Evolutionary conservation across 1,140 invertebrate genomes (phyloP), one percentile per base, ranked within the genome.

Genomic region (Lasaia peninsularis): DNA sequence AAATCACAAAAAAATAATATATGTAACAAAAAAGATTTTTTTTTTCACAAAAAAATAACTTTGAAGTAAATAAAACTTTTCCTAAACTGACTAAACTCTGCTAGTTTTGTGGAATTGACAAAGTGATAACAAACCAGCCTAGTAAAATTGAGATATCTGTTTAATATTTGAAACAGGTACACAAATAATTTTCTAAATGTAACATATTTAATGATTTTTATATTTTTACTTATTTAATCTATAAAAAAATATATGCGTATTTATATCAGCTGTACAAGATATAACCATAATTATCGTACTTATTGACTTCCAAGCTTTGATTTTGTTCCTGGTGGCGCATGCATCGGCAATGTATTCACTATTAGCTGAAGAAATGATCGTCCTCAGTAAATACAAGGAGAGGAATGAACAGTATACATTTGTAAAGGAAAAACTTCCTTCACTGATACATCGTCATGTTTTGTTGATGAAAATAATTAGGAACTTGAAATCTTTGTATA

Each of bases 401-500:
- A 21, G 9, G 2, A 20, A 54, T 24, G 14, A 31, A 34, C 11
- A 5, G 7, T 24, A 50, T 10, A 1, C 3, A 34, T 7, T 31
- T 20, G 16, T 37, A 16, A 55, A 37, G 40, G n/a, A 55, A 31
- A 55, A 40, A 12, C 21, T 54, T 9, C 63, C 70, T 2, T 51
- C 40, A n/a, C 32, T 83, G 1, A 69, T 84, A 6, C 21, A 52
- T 14, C 70, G 81, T 0, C 81, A 86, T 48, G 44, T 65, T 18
- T 48, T 85, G 28, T 68, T 63, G 12, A 56, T 87, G 24, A 37
- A 54, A 34, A 70, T 69, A 0, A 65, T 78, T 20, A 55, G 73
- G 0, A 70, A 74, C 16, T 52, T 84, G 0, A 80, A 81, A 60
- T 54, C 53, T 11, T 56, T 88, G 10, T 88, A 85, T 52, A 81